These are phyloP conservation scores for Rhodophaea formosa DNA, from an alignment of 2,888 invertebrate genomes.

Conservation along the genomic window DNA sequence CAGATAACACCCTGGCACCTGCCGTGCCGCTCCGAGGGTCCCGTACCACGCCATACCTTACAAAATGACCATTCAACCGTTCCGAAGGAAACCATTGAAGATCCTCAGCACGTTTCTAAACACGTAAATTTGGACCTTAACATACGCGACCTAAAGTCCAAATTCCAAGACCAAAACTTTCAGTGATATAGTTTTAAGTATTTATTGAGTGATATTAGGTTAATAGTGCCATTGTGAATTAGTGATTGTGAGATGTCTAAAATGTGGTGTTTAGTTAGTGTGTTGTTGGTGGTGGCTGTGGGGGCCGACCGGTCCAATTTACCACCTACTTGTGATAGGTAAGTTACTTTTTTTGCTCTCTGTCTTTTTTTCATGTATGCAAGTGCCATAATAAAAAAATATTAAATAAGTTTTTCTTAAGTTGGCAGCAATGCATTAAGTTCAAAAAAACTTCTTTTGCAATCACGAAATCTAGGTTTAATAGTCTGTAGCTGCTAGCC, in stretches of 20 bases:
- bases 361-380: no score
- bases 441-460: no score
- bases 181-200: conserved; percentile 43
- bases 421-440: no score
- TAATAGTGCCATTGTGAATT: conserved; percentile 55
- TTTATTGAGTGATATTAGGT: conserved; percentile 69
- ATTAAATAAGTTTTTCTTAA: no score
- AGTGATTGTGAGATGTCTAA: conserved; percentile 55
- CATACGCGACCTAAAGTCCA: conserved; percentile 27
- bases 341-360: conserved; percentile 41
- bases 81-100: conserved; percentile 63
- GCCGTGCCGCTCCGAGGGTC: conserved; percentile 37
- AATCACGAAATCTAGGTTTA: no score
- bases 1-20: conserved; percentile 52
- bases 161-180: conserved; percentile 35
- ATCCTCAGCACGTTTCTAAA: conserved; percentile 63
- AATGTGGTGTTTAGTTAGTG: conserved; percentile 52
- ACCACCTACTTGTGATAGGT: conserved; percentile 81
- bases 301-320: conserved; percentile 63
- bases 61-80: conserved; percentile 64
- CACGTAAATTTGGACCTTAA: conserved; percentile 48
- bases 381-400: no score
- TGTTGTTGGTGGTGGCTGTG: conserved; percentile 50
- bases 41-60: conserved; percentile 39
- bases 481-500: no score